These are phyloP conservation scores for Neoseiulus cucumeris DNA, from an alignment of 1,140 invertebrate genomes.

Conservation along the genomic window DNA sequence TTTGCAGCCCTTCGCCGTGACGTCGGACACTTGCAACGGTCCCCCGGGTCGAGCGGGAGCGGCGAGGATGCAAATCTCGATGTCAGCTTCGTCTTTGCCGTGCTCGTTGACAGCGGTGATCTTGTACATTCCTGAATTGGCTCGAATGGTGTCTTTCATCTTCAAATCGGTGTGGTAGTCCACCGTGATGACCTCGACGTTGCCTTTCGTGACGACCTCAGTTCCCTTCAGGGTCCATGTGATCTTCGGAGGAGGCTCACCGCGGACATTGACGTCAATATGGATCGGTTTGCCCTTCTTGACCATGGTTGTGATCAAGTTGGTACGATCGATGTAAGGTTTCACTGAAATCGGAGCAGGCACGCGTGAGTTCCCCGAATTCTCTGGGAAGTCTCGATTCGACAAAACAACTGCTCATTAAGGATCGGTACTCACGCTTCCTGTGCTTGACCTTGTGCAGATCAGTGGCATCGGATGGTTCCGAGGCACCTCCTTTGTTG, in stretches of 20 bases:
- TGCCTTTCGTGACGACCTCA: constrained; percentile 36
- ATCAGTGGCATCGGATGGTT: constrained; percentile 81
- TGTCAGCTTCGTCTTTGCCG: constrained; percentile 74
- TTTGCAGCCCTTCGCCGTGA: constrained; percentile 76
- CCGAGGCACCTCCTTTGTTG: constrained; percentile 83
- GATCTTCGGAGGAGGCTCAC: constrained; percentile 77
- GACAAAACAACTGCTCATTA: neutral
- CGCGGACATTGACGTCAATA: constrained; percentile 77
- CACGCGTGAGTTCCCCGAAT: neutral
- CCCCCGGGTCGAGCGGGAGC: neutral
- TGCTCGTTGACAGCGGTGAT: constrained; percentile 76
- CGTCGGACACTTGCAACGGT: constrained; percentile 66
- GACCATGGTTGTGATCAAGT: constrained; percentile 69
- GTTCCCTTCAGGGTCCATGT: constrained; percentile 55
- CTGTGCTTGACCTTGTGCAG: constrained; percentile 74
- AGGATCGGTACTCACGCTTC: constrained; percentile 41
- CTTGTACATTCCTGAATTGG: constrained; percentile 71
- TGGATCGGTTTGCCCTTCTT: constrained; percentile 76
- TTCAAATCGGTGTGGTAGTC: constrained; percentile 83
- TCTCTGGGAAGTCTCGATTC: neutral
- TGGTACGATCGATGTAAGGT: constrained; percentile 86
- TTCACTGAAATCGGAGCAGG: constrained; percentile 44
- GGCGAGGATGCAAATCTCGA: constrained; percentile 47
- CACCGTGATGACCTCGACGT: constrained; percentile 63
- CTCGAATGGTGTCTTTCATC: constrained; percentile 56